phyloP scores from a whole-genome alignment of 2,888 invertebrate species.

The Salticus scenicus region DNA sequence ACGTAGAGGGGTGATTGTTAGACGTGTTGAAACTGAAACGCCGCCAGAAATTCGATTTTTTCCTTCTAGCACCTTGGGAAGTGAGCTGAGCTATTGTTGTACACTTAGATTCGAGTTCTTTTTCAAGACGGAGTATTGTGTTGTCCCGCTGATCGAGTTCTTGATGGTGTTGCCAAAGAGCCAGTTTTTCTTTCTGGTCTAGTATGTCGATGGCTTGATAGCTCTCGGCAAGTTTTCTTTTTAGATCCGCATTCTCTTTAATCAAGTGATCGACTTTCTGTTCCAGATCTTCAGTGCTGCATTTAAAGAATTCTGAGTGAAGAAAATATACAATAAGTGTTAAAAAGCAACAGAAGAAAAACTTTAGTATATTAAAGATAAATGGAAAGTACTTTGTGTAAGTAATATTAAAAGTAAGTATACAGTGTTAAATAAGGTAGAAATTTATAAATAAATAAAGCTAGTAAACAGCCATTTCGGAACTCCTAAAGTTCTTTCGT shows the following conservation, averaged over 20 bases:
- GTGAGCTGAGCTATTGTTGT: constrained; percentile 9
- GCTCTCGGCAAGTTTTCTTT: constrained; percentile 44
- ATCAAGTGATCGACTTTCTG: constrained; percentile 39
- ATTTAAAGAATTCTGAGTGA: constrained; percentile 47
- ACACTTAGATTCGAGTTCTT: constrained; percentile 56
- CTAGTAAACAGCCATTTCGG: no score
- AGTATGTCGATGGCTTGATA: constrained; percentile 53
- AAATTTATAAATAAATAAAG: no score
- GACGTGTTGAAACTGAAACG: constrained; percentile 48
- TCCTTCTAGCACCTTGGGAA: constrained; percentile 17
- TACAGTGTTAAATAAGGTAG: no score
- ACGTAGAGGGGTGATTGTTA: constrained; percentile 24
- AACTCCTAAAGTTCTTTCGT: no score
- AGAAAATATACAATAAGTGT: no score
- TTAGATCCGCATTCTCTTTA: constrained; percentile 51
- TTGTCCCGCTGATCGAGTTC: constrained; percentile 53
- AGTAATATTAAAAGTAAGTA: no score
- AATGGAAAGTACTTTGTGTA: no score
- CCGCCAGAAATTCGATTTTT: constrained; percentile 50
- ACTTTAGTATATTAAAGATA: no score
- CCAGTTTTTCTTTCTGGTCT: constrained; percentile 61
- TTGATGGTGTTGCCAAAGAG: constrained; percentile 65
- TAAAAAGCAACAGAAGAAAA: no score
- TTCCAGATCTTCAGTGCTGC: constrained; percentile 32
- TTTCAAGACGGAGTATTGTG: constrained; percentile 40